Evolutionary conservation across 2,888 invertebrate genomes (phyloP).

Genomic region (Drosophila niveifrons): DNA sequence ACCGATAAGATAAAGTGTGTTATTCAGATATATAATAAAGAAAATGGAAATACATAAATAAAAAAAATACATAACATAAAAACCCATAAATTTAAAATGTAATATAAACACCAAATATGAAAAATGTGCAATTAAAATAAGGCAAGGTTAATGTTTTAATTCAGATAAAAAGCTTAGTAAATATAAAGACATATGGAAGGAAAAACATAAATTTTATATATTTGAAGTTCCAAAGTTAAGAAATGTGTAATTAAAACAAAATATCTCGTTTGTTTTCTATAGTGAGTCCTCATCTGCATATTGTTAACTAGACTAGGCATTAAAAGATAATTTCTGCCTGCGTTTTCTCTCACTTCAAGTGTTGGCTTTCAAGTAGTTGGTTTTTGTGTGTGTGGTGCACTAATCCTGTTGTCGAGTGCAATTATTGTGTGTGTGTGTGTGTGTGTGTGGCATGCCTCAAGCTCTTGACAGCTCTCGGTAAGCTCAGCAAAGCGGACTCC

Average conservation of each 20-base stretch:
- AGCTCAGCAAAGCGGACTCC: conserved; percentile 12
- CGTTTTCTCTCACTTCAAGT: conserved; percentile 1
- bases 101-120: too few relatives aligned
- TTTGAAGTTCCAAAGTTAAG: neutral
- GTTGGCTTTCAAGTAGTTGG: neutral
- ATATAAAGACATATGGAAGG: too few relatives aligned
- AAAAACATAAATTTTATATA: neutral
- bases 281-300: neutral
- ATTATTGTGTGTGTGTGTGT: conserved; percentile 25
- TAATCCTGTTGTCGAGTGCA: conserved; percentile 50
- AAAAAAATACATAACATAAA: too few relatives aligned
- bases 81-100: too few relatives aligned
- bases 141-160: too few relatives aligned
- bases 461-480: conserved; percentile 7
- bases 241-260: neutral
- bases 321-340: neutral
- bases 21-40: too few relatives aligned
- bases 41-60: too few relatives aligned
- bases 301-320: neutral
- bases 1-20: too few relatives aligned
- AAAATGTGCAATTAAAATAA: too few relatives aligned
- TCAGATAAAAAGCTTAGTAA: too few relatives aligned
- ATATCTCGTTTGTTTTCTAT: neutral
- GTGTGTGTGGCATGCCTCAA: conserved; percentile 28
- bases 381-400: neutral